Evolutionary conservation across 2,113 vertebrate species (phyloP), one percentile per base, ranked within the genome.

Genomic region (Thunnus maccoyii): DNA sequence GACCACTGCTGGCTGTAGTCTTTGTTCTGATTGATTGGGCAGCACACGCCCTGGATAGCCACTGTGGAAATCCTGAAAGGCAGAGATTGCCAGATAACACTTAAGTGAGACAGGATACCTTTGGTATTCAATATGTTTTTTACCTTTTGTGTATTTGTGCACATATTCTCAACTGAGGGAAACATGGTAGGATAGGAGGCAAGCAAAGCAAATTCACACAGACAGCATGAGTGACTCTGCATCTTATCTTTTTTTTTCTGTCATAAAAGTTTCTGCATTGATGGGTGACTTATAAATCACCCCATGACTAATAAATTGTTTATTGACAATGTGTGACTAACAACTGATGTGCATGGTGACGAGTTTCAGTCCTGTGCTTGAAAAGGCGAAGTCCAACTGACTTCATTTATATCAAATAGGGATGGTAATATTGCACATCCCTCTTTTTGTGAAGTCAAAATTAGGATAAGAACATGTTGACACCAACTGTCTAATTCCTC

Each of bases 1-100:
- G 2, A 87, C 77, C 14, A 75, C 92, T 86, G 91, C 95, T 89
- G 95, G 86, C 96, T 96, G 87, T 92, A 95, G 74, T 91, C 89
- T 90, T 50, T 83, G 89, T 56, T 94, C 91, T 14, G 83, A 73
- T 5, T 85, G 96, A 82, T 88, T 94, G 80, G 94, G 71, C 2
- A 67, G 78, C 60, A 76, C 67, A 36, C 83, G 91, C 1, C 86
- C 89, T 4, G 70, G 55, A 78, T 84, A 93, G 17, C 82, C 84
- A 69, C 82, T 76, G 64, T 92, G 92, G 72, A 91, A 92, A 82
- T 94, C 91, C 94, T 94, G 63, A 22, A 55, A 51, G n/a, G 11
- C n/a, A 80, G 47, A 79, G 2, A 61, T 0, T 0, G 1, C 72
- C 3, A 46, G 3, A 65, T 20, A 62, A n/a, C 15, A 58, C 13